Percentiles rank a stretch among this genome's conserved stretches.
Evolutionary conservation across 2,797 vertebrate species (phyloP).

Genomic region (Platalea minor): DNA sequence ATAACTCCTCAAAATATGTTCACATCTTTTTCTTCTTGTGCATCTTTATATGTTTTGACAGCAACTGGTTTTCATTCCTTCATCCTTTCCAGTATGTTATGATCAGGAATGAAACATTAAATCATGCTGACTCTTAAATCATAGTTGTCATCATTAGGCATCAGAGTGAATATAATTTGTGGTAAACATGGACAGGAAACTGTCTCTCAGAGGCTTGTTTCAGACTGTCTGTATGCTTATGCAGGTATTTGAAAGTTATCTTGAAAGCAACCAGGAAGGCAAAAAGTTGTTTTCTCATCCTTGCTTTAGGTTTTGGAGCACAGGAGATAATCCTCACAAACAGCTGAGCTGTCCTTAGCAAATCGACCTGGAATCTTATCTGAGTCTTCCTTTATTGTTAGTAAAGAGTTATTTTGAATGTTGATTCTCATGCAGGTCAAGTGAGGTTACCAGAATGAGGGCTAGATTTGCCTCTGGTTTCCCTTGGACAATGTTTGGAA

Average conservation of each 20-base stretch:
- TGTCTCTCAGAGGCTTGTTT: background rate
- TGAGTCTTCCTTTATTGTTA: background rate
- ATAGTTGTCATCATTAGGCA: background rate
- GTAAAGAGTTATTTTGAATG: background rate
- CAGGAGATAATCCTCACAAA: background rate
- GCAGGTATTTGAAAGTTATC: background rate
- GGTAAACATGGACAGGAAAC: background rate
- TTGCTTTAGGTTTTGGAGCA: background rate
- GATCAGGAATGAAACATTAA: background rate
- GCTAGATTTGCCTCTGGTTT: background rate
- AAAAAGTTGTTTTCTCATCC: background rate
- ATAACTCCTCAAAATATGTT: constrained; percentile 48
- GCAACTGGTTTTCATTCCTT: background rate
- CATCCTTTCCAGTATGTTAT: background rate
- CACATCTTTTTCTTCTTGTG: background rate
- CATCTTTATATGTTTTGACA: constrained; percentile 24
- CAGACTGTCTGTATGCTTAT: background rate
- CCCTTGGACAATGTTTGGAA: background rate
- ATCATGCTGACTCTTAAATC: background rate
- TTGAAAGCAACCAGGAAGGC: background rate
- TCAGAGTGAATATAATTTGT: background rate
- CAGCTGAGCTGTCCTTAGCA: background rate
- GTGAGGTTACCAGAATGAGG: background rate
- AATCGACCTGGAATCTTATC: background rate
- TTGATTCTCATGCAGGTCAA: background rate